These are phyloP conservation scores for Zosterops japonicus DNA, from an alignment of 2,113 vertebrate species.

Conservation along the genomic window DNA sequence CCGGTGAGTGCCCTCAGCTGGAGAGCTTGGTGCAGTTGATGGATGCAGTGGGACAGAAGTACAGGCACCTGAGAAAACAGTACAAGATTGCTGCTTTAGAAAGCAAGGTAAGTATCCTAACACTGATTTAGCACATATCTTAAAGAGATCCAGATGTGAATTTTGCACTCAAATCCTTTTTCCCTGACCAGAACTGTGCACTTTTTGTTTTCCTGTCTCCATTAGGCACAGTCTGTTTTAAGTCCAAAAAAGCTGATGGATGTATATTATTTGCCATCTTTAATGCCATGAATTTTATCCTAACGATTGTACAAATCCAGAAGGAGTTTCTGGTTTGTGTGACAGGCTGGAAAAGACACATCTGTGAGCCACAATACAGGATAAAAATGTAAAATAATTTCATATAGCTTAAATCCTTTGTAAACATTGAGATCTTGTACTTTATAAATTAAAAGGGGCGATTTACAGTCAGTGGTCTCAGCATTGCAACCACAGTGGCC, in stretches of 20 bases:
- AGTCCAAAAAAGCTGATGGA: not conserved
- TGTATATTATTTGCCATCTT: not conserved
- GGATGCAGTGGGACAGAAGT: slow-evolving; percentile 64
- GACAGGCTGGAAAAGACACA: not conserved
- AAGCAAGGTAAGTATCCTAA: not conserved
- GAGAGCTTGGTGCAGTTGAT: slow-evolving; percentile 54
- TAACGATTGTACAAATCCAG: not conserved
- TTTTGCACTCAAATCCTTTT: not conserved
- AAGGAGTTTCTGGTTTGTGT: not conserved
- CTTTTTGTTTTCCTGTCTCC: not conserved
- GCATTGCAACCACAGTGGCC: not conserved
- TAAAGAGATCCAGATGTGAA: not conserved
- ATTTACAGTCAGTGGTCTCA: not conserved
- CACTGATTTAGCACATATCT: not conserved
- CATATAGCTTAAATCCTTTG: not conserved
- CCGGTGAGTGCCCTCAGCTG: slow-evolving; percentile 72
- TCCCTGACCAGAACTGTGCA: not conserved
- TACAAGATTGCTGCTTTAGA: not conserved
- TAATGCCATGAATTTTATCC: not conserved
- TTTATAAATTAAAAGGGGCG: not conserved
- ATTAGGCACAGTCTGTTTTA: not conserved
- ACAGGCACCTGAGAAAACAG: slow-evolving; percentile 61
- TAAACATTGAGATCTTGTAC: not conserved
- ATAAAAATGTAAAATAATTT: not conserved
- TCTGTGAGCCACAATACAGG: not conserved